These are phyloP conservation scores for Temnothorax ravouxi DNA, from an alignment of 2,888 invertebrate genomes.

Conservation along the genomic window DNA sequence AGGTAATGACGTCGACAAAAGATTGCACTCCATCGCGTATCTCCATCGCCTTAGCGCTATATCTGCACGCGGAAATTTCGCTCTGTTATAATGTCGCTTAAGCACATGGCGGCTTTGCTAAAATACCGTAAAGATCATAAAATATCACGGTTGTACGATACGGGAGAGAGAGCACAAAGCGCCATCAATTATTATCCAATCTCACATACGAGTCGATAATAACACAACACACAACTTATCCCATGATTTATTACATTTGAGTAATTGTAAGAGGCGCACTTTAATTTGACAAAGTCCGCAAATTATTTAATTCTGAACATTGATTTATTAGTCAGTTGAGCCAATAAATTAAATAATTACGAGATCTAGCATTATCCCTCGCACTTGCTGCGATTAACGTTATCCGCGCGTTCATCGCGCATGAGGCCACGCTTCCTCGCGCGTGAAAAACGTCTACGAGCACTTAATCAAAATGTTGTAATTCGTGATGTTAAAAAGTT, in stretches of 20 bases:
- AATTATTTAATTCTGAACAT: constrained; percentile 19
- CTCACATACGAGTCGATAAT: not conserved
- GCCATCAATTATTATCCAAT: constrained; percentile 30
- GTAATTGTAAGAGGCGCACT: not conserved
- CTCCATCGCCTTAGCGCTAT: constrained; percentile 7
- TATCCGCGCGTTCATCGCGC: not conserved
- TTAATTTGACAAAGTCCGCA: constrained; percentile 32
- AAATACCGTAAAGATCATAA: constrained; percentile 18
- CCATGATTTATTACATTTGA: constrained; percentile 14
- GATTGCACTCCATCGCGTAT: constrained; percentile 27
- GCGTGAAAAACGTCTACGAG: constrained; percentile 24
- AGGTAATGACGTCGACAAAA: constrained; percentile 52
- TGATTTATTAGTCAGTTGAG: constrained; percentile 42
- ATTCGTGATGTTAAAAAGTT: constrained; percentile 1
- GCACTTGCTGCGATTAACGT: not conserved
- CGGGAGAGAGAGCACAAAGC: not conserved
- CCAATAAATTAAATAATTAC: constrained; percentile 35
- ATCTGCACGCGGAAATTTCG: not conserved
- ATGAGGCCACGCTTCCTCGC: not conserved
- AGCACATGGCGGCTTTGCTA: constrained; percentile 18
- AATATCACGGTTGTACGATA: constrained; percentile 15
- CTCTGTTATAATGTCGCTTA: constrained; percentile 24
- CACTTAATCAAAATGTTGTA: constrained; percentile 29
- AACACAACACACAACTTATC: constrained; percentile 8
- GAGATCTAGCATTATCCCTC: constrained; percentile 28